phyloP scores from a whole-genome alignment of 1,140 invertebrate genomes.

The Drosophila tropicalis region DNA sequence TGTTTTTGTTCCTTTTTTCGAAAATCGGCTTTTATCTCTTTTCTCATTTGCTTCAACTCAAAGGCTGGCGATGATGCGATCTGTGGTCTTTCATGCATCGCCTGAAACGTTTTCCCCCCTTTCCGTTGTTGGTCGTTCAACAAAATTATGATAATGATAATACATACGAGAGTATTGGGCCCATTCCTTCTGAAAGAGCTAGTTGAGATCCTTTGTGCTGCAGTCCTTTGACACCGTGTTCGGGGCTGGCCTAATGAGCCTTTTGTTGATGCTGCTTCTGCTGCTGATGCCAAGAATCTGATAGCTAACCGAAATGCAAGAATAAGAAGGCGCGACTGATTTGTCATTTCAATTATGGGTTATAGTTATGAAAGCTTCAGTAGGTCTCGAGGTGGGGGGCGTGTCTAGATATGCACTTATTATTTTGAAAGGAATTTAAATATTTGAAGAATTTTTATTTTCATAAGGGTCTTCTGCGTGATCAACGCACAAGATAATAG shows the following conservation, averaged over 20 bases:
- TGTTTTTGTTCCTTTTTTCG: constrained; percentile 44
- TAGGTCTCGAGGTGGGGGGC: background rate
- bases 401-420: background rate
- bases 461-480: background rate
- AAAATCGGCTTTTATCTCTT: constrained; percentile 61
- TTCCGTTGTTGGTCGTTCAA: background rate
- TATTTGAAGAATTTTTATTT: background rate
- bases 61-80: constrained; percentile 51
- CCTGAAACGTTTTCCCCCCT: constrained; percentile 22
- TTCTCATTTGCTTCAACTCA: constrained; percentile 41
- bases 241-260: constrained; percentile 40
- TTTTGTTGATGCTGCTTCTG: constrained; percentile 15
- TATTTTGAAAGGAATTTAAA: background rate
- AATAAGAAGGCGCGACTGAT: constrained; percentile 40
- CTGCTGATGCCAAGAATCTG: constrained; percentile 42
- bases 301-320: constrained; percentile 22
- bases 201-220: constrained; percentile 31
- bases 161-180: constrained; percentile 30
- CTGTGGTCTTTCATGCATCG: constrained; percentile 34
- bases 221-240: constrained; percentile 50
- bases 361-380: constrained; percentile 7
- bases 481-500: too few relatives aligned
- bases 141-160: constrained; percentile 60
- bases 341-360: constrained; percentile 44
- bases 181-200: constrained; percentile 9